A percentile compares a stretch with the other conserved stretches of the same genome.
Evolutionary conservation across 2,888 invertebrate species (phyloP).

Genomic region (Microctonus hyperodae): DNA sequence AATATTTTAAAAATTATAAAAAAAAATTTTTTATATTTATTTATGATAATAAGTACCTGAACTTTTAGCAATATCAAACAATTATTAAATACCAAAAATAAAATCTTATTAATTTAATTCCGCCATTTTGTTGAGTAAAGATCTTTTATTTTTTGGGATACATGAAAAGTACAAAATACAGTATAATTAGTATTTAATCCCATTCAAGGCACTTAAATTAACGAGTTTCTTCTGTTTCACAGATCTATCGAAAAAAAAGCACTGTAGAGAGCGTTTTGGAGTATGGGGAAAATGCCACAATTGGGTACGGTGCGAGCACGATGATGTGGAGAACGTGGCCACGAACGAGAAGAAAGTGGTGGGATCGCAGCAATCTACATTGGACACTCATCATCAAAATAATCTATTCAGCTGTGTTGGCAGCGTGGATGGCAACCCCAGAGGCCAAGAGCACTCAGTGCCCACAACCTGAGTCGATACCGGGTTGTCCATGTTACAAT

Average conservation of each 20-base stretch:
- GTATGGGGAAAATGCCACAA: conserved; percentile 50
- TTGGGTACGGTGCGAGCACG: conserved; percentile 49
- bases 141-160: too few relatives aligned
- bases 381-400: conserved; percentile 43
- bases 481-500: conserved; percentile 89
- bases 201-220: neutral
- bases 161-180: too few relatives aligned
- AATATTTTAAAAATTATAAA: too few relatives aligned
- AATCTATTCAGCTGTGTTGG: conserved; percentile 52
- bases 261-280: conserved; percentile 2
- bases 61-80: too few relatives aligned
- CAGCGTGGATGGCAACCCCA: conserved; percentile 54
- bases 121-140: too few relatives aligned
- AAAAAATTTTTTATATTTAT: too few relatives aligned
- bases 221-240: neutral
- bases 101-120: too few relatives aligned
- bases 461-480: conserved; percentile 78
- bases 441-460: conserved; percentile 66
- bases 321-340: conserved; percentile 61
- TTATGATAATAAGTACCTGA: too few relatives aligned
- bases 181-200: too few relatives aligned
- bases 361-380: conserved; percentile 41
- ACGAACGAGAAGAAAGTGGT: conserved; percentile 59
- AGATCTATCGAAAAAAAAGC: neutral
- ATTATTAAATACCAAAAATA: too few relatives aligned